Evolutionary conservation across 2,888 invertebrate genomes (phyloP), one percentile per base, ranked within the genome.

Genomic region (Caenorhabditis japonica): DNA sequence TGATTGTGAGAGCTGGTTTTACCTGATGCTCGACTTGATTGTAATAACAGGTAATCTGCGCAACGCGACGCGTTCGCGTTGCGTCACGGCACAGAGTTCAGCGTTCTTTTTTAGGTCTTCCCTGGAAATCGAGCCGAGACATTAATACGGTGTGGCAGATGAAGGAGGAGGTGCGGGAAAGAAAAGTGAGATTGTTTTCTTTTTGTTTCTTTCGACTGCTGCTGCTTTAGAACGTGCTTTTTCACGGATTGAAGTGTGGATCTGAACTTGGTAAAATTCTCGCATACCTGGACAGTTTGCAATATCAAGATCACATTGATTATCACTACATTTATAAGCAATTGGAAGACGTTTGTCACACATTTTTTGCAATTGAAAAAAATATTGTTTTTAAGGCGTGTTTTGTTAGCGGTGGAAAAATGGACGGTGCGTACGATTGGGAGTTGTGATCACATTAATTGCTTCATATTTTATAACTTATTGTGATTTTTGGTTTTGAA

Each of bases 1-100:
- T 47, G 84, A 85, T 59, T 83, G 81, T 52, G 85, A 85, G 49
- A 78, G 77, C 33, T 85, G 85, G 85, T 79, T 83, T 69, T 85
- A 85, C 43, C 60, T 85, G 36, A 64, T 85, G 15, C 47, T 85
- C 19, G 85, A 85, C 33, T 70, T 85, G 38, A 75, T 83, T 12
- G 39, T 55, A 2, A 12, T 30, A 10, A 7, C 12, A 38, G 68
- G 68, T 38, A n/a, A n/a, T n/a, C n/a, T n/a, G n/a, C n/a, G n/a
- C n/a, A n/a, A n/a, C n/a, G n/a, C n/a, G n/a, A n/a, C n/a, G n/a
- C n/a, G n/a, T n/a, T n/a, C n/a, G n/a, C n/a, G n/a, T n/a, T n/a
- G n/a, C n/a, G n/a, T n/a, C n/a, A n/a, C n/a, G n/a, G n/a, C n/a
- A n/a, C n/a, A n/a, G 3, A 23, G 19, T 27, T 7, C 4, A 19